A percentile compares a stretch with the other conserved stretches of the same genome.
These are phyloP conservation scores for Tyrannus savana DNA, from an alignment of 2,113 vertebrate genomes.

Conservation along the genomic window DNA sequence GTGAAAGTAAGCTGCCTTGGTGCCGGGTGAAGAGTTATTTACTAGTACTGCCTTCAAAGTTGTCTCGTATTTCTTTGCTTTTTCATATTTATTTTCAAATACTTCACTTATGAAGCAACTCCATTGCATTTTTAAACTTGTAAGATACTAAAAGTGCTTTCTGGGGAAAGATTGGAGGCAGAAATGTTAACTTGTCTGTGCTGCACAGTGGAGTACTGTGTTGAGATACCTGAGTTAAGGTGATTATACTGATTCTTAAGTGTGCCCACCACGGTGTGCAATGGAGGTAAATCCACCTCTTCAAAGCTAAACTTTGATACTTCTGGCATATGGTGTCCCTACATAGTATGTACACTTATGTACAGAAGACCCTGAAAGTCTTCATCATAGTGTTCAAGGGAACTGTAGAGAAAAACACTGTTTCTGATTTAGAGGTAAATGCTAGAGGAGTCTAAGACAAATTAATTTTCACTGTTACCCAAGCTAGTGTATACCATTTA, in stretches of 20 bases:
- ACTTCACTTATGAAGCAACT: background rate
- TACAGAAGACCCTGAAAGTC: background rate
- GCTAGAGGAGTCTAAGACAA: background rate
- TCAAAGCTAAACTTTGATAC: background rate
- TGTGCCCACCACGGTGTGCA: background rate
- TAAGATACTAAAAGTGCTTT: background rate
- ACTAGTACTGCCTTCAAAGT: background rate
- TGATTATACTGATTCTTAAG: background rate
- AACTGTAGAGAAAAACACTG: background rate
- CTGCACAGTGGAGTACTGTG: background rate
- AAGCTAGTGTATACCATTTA: background rate
- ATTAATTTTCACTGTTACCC: background rate
- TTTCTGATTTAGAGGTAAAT: background rate
- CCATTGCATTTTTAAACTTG: background rate
- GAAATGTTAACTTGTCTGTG: background rate
- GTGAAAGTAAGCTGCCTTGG: background rate
- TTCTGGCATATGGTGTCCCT: background rate
- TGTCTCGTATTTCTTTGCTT: background rate
- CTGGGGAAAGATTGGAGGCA: background rate
- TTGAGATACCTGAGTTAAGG: background rate
- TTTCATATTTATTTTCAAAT: background rate
- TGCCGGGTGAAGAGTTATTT: background rate
- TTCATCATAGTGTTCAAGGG: background rate
- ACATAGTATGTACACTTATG: fast-evolving
- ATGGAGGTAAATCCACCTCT: background rate